Evolutionary conservation across 2,113 vertebrate species (phyloP).

Genomic region (Colinus virginianus): DNA sequence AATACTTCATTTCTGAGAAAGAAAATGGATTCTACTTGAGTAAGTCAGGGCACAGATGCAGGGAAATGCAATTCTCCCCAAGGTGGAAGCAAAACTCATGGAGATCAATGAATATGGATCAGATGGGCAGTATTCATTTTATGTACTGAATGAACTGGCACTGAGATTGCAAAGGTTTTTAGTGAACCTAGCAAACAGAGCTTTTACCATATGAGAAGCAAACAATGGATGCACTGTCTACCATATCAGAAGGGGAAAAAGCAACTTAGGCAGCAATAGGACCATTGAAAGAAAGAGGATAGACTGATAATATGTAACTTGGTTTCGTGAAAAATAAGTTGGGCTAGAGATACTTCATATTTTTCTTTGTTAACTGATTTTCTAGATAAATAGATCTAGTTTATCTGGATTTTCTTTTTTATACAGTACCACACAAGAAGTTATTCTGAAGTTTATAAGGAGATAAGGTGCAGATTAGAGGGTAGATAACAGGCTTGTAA

Average conservation of each 20-base stretch:
- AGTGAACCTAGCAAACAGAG: not conserved
- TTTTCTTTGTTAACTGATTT: not conserved
- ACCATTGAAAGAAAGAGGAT: not conserved
- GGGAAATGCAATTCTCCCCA: not conserved
- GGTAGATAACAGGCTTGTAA: not conserved
- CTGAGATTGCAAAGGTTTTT: not conserved
- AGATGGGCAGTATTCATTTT: not conserved
- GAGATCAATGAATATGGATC: not conserved
- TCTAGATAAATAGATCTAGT: not conserved
- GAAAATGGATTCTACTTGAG: not conserved
- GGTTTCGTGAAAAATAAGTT: not conserved
- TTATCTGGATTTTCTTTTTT: not conserved
- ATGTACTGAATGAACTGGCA: not conserved
- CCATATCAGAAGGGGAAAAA: not conserved
- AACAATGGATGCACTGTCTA: not conserved
- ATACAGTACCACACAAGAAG: not conserved
- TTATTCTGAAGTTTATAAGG: not conserved
- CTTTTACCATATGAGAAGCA: not conserved
- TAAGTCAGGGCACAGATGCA: not conserved
- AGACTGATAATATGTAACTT: not conserved
- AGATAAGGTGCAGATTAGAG: not conserved
- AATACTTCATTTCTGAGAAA: not conserved
- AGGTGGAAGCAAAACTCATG: not conserved
- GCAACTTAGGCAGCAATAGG: not conserved
- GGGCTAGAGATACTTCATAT: not conserved